A percentile compares a stretch with the other conserved stretches of the same genome.
Conservation (phyloP, 1,140 invertebrate species). For the Phymorhynchus buccinoides region DNA sequence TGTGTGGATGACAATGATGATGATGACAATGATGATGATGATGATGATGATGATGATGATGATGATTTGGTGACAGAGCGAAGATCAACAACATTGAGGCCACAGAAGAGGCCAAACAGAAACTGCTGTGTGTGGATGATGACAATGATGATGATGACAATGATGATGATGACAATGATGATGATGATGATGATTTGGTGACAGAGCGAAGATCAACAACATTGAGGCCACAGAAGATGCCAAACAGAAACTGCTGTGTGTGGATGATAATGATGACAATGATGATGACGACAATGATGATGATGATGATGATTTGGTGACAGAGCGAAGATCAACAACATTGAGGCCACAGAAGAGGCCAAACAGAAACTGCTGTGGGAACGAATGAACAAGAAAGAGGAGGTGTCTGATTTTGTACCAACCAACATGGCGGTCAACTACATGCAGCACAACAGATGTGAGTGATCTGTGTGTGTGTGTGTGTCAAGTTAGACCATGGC, state of each 20-base stretch:
- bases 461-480: slow-evolving; percentile 41
- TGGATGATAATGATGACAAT: no score
- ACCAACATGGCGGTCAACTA: slow-evolving; percentile 98
- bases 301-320: no score
- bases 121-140: slow-evolving; percentile 87
- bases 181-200: no score
- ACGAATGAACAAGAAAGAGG: slow-evolving; percentile 87
- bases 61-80: slow-evolving; percentile 80
- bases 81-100: slow-evolving; percentile 98
- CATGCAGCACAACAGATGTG: slow-evolving; percentile 85
- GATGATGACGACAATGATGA: no score
- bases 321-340: slow-evolving; percentile 95
- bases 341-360: slow-evolving; percentile 97
- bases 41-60: no score
- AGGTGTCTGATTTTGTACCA: slow-evolving; percentile 96
- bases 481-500: slow-evolving; percentile 73
- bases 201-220: slow-evolving; percentile 87
- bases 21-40: no score
- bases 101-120: slow-evolving; percentile 96
- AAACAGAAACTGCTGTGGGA: slow-evolving; percentile 93
- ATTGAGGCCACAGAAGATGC: slow-evolving; percentile 99
- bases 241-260: slow-evolving; percentile 91
- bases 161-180: no score
- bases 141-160: no score
- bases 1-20: no score